Conservation (phyloP, 1,140 invertebrate genomes). For the Trachelipus rathkii region DNA sequence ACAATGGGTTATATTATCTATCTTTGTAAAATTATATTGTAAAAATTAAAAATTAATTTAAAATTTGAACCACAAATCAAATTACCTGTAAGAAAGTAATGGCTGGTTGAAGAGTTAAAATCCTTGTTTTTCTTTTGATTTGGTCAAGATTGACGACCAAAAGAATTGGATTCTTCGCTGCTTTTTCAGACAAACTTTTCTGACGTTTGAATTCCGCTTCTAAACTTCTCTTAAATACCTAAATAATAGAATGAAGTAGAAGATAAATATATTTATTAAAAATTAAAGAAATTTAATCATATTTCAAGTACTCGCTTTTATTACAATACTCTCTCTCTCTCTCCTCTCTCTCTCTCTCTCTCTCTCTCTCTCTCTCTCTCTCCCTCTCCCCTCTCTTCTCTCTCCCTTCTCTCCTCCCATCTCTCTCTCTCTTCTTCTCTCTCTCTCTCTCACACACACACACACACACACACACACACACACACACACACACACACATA, state of each 20-base stretch:
- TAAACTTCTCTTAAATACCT: conserved; percentile 37
- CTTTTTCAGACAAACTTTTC: conserved; percentile 51
- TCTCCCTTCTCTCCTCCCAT: too few species aligned
- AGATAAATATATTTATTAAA: not conserved
- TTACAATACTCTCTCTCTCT: conserved; percentile 30
- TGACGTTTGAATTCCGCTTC: conserved; percentile 31
- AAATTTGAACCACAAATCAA: conserved; percentile 8
- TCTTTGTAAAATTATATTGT: not conserved
- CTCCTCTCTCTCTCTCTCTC: conserved; percentile 4
- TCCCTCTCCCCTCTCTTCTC: too few species aligned
- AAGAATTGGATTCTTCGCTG: conserved; percentile 52
- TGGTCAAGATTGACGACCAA: conserved; percentile 59
- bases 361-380: not conserved
- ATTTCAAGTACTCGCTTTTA: not conserved
- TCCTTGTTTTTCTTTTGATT: conserved; percentile 60
- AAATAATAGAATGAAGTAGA: not conserved
- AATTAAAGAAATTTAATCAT: not conserved
- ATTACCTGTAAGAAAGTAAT: conserved; percentile 51
- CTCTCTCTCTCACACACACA: too few species aligned
- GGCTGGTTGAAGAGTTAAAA: conserved; percentile 63
- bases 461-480: too few species aligned
- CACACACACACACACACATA: too few species aligned
- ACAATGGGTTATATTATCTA: not conserved
- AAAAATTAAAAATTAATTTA: not conserved
- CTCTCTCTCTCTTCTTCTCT: too few species aligned